Evolutionary conservation across 2,113 vertebrate species (phyloP).

Genomic region (Python bivittatus): DNA sequence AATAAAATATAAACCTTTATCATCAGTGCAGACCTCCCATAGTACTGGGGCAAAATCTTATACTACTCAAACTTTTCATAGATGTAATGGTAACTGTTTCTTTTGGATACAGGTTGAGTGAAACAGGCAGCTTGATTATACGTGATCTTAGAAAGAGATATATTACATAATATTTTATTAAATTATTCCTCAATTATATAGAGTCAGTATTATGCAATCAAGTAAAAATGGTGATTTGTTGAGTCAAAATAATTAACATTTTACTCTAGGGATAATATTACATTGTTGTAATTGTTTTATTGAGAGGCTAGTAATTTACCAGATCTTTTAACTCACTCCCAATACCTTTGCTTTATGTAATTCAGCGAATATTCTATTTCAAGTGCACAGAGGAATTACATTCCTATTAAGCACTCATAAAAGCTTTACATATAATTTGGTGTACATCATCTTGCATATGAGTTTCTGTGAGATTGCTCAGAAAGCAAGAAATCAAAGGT

Average conservation of each 20-base stretch:
- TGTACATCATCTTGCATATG: neutral
- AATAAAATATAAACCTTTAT: too few relatives aligned
- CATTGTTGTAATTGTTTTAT: neutral
- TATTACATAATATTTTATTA: neutral
- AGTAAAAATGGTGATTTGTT: neutral
- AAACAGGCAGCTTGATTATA: neutral
- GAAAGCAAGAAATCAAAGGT: neutral
- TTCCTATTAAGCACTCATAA: neutral
- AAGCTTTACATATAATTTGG: neutral
- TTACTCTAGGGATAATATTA: neutral
- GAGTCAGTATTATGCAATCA: neutral
- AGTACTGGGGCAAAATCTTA: neutral
- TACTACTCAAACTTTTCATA: neutral
- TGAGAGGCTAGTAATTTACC: neutral
- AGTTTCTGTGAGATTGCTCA: neutral
- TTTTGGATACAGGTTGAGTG: neutral
- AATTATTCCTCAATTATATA: neutral
- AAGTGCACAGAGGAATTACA: neutral
- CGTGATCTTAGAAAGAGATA: neutral
- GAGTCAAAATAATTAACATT: neutral
- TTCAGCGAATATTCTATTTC: neutral
- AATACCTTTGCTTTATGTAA: neutral
- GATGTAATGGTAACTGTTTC: neutral
- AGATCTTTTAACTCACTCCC: neutral
- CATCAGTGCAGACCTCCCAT: neutral